Base-by-base conservation (phyloP, 2,797 vertebrate genomes). In the Mycteria americana region DNA sequence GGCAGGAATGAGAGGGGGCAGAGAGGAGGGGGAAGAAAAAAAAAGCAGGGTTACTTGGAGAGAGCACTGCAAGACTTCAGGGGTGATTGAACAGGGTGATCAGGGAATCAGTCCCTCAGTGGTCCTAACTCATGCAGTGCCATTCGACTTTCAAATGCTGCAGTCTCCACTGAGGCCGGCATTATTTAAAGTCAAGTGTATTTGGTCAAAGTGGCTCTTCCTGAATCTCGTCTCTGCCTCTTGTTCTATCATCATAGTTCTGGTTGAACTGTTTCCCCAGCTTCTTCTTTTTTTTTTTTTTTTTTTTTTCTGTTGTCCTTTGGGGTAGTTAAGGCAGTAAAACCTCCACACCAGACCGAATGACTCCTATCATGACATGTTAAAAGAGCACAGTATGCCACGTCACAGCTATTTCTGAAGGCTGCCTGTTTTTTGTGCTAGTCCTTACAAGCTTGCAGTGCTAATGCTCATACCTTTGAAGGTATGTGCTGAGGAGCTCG, bases 391-490 rank as follows among this genome's bases (percentile, higher is more conserved):
- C 39, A 85, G 45, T 31, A 60, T 59, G 54, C 82, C 69, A 53
- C 2, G 14, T 95, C 84, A 88, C 81, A 92, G 62, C 46, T 89
- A 10, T 83, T 94, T 87, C 50, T 93, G 81, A 89, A 82, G 30
- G 50, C 81, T 94, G 64, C 33, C 43, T 92, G 48, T 70, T 82
- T 88, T 76, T 45, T 53, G n/a, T 94, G 65, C 88, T 95, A 95
- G 95, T 97, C 68, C 51, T 50, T 95, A 91, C 91, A 95, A 85
- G 95, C 89, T 94, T 84, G 41, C 62, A 78, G 62, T 90, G 24
- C 76, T 94, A 76, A 87, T 51, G 62, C 78, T 86, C 78, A 83
- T 93, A 79, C 78, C 57, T 95, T 85, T 33, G n/a, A 83, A 92
- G 54, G 41, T 94, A 77, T 88, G 88, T 72, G 90, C 84, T 39